phyloP scores from a whole-genome alignment of 1,140 invertebrate genomes.

The Zaprionus gabonicus region DNA sequence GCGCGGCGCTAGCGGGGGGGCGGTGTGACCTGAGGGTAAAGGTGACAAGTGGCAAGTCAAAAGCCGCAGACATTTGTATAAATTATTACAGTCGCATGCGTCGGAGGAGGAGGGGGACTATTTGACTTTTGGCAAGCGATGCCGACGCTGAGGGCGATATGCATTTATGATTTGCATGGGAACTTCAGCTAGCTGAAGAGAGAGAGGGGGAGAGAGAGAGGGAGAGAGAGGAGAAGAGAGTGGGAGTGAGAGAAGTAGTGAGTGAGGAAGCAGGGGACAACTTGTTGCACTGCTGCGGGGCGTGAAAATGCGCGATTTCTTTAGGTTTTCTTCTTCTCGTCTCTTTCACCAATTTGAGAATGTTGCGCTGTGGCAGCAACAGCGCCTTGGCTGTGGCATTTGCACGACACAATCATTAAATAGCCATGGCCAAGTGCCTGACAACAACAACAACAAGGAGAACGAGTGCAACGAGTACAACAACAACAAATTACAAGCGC shows the following conservation, averaged over 20 bases:
- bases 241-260: no score
- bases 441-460: constrained; percentile 54
- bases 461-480: constrained; percentile 33
- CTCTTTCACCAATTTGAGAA: constrained; percentile 32
- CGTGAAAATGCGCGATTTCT: constrained; percentile 27
- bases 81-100: constrained; percentile 69
- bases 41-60: constrained; percentile 77
- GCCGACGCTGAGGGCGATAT: constrained; percentile 43
- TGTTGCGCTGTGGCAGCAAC: constrained; percentile 3
- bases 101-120: constrained; percentile 12
- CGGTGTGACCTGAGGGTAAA: constrained; percentile 13
- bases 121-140: constrained; percentile 30
- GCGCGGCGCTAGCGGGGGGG: no score
- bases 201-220: no score
- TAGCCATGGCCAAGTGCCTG: constrained; percentile 78
- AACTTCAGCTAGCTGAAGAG: not conserved
- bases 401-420: constrained; percentile 82
- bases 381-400: constrained; percentile 59
- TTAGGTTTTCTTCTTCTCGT: not conserved
- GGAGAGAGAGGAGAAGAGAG: no score
- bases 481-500: constrained; percentile 80
- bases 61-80: constrained; percentile 80
- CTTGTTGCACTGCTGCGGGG: constrained; percentile 41
- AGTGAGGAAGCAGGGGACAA: not conserved
- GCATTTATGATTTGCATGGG: constrained; percentile 77